Percentiles rank a stretch among this genome's conserved stretches.
Evolutionary conservation across 2,797 vertebrate genomes (phyloP).

Genomic region (Numenius phaeopus): DNA sequence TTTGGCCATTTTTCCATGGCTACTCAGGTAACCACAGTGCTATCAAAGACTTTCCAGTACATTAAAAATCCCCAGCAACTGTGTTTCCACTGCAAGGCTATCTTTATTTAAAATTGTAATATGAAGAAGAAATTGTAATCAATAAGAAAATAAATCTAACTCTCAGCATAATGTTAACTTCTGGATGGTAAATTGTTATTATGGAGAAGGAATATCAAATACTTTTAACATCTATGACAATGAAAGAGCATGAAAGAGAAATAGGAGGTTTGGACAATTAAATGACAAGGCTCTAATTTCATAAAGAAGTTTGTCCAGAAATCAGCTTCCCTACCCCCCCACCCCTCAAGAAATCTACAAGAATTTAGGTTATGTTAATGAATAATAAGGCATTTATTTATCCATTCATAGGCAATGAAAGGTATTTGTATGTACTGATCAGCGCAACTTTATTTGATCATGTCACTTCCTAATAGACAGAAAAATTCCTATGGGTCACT

Average conservation of each 20-base stretch:
- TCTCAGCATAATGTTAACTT: slow-evolving; percentile 7
- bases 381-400: background rate
- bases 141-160: background rate
- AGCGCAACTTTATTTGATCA: background rate
- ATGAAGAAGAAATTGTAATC: background rate
- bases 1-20: background rate
- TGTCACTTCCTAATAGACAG: background rate
- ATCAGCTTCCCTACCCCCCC: background rate
- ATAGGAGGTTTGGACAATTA: background rate
- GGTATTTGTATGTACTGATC: background rate
- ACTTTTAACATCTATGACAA: background rate
- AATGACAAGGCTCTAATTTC: slow-evolving; percentile 29
- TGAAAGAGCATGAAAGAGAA: background rate
- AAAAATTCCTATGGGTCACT: background rate
- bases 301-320: slow-evolving; percentile 1
- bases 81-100: background rate
- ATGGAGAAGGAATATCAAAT: slow-evolving; percentile 8
- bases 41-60: background rate
- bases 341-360: background rate
- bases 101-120: slow-evolving; percentile 8
- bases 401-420: background rate
- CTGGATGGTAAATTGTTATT: slow-evolving; percentile 34
- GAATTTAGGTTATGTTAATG: background rate
- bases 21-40: background rate
- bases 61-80: background rate